A percentile compares a stretch with the other conserved stretches of the same genome.
phyloP scores from a whole-genome alignment of 2,797 vertebrate species.

The Eulemur albifrons region DNA sequence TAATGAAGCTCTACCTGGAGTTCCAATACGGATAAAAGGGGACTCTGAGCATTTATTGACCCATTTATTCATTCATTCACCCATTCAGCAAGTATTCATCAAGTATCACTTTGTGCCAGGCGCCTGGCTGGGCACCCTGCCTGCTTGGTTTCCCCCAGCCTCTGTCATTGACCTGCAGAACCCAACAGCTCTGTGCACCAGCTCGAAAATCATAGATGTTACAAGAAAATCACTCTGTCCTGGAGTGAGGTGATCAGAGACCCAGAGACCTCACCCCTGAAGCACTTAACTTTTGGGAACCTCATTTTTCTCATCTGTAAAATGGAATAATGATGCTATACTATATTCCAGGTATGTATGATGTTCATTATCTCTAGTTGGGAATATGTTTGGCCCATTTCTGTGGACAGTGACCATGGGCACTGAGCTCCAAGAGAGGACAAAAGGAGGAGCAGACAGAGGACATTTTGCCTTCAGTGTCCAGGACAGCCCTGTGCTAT shows the following conservation, averaged over 20 bases:
- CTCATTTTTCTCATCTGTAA: constrained; percentile 31
- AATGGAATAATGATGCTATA: not conserved
- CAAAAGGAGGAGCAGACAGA: not conserved
- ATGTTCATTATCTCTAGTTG: not conserved
- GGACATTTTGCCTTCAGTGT: not conserved
- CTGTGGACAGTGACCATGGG: not conserved
- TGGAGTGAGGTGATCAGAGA: not conserved
- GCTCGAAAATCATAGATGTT: not conserved
- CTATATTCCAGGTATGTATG: not conserved
- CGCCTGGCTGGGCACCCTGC: not conserved
- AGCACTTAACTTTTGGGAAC: not conserved
- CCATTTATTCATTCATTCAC: not conserved
- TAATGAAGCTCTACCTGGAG: not conserved
- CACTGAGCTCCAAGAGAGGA: not conserved
- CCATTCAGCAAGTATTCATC: not conserved
- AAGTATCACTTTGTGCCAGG: not conserved
- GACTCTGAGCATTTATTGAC: not conserved
- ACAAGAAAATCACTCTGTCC: not conserved
- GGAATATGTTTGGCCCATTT: not conserved
- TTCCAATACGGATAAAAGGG: not conserved
- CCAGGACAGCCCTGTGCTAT: not conserved
- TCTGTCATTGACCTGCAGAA: not conserved
- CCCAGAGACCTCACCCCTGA: not conserved
- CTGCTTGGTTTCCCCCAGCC: not conserved
- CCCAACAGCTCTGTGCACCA: not conserved